Evolutionary conservation across 2,888 invertebrate species (phyloP).

Genomic region (Chymomyza procnemis): DNA sequence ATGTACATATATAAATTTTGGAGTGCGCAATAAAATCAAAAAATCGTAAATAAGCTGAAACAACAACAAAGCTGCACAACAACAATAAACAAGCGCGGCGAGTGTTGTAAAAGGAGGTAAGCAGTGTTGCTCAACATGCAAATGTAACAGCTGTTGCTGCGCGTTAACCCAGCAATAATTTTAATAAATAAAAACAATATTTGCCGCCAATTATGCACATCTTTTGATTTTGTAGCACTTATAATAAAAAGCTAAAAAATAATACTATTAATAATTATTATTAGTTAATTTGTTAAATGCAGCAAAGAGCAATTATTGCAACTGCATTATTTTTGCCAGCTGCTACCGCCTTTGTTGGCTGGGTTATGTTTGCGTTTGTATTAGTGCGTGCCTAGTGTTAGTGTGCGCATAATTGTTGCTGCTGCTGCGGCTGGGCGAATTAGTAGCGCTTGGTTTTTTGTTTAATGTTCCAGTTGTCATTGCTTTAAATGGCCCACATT

Average conservation of each 20-base stretch:
- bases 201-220: too few species aligned
- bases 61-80: slow-evolving; percentile 25
- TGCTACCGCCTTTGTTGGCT: neutral
- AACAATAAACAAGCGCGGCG: slow-evolving; percentile 4
- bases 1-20: slow-evolving; percentile 42
- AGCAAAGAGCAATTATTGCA: too few species aligned
- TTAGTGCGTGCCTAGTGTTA: neutral
- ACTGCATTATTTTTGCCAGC: too few species aligned
- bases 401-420: neutral
- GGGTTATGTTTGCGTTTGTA: neutral
- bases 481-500: slow-evolving; percentile 41
- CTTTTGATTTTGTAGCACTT: too few species aligned
- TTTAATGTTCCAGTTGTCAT: neutral
- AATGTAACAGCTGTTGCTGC: slow-evolving; percentile 9
- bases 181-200: too few species aligned
- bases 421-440: neutral
- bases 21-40: slow-evolving; percentile 65
- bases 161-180: too few species aligned
- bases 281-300: too few species aligned
- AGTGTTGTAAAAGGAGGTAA: slow-evolving; percentile 5
- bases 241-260: too few species aligned
- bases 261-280: too few species aligned
- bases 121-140: neutral
- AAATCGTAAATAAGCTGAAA: slow-evolving; percentile 33
- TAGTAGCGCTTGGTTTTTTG: neutral